phyloP scores from a whole-genome alignment of 2,113 vertebrate species.

The Strix uralensis region DNA sequence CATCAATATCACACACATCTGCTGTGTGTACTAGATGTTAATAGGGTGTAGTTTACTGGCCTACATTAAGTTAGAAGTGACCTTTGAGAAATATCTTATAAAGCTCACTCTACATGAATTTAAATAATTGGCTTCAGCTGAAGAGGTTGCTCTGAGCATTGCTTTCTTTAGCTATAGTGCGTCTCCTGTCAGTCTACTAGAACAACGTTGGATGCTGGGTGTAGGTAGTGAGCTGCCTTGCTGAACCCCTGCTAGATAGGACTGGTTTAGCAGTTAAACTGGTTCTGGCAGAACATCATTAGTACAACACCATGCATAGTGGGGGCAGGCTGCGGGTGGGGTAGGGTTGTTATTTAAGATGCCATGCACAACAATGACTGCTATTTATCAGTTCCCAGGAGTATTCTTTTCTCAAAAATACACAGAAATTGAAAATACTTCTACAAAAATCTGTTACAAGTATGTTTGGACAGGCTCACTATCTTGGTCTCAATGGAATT shows the following conservation, averaged over 20 bases:
- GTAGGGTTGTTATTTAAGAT: not conserved
- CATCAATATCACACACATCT: not conserved
- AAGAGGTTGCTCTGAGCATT: not conserved
- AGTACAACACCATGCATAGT: rapidly evolving
- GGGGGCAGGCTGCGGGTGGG: not conserved
- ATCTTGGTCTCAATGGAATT: not conserved
- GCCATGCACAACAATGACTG: not conserved
- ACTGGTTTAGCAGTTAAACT: not conserved
- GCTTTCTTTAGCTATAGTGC: not conserved
- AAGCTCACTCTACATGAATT: rapidly evolving
- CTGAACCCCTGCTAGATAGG: not conserved
- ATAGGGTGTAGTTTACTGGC: not conserved
- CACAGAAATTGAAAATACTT: not conserved
- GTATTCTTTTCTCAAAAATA: not conserved
- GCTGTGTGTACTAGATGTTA: not conserved
- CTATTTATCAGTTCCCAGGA: not conserved
- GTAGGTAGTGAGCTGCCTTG: not conserved
- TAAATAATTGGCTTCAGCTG: not conserved
- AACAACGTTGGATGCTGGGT: not conserved
- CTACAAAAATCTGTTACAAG: not conserved
- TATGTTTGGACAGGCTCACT: not conserved
- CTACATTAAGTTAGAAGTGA: not conserved
- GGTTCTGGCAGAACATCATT: not conserved
- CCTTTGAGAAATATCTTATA: not conserved
- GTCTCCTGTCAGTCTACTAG: not conserved